A percentile compares a stretch with the other conserved stretches of the same genome.
These are phyloP conservation scores for Lacerta viridis DNA, from an alignment of 2,797 vertebrate species.

Conservation along the genomic window DNA sequence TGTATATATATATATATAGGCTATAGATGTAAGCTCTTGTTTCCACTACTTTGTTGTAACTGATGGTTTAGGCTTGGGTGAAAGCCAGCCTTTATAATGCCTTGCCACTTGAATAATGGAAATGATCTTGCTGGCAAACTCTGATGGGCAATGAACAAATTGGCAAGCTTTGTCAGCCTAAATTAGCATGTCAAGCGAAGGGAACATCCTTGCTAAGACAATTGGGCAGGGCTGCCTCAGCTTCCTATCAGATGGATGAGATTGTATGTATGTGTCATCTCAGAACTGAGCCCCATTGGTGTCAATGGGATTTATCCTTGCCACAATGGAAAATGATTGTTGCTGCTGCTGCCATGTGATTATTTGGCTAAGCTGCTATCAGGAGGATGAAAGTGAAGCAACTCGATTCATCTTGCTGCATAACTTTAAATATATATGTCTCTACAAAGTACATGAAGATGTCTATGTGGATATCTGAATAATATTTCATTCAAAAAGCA, in stretches of 20 bases:
- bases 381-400: not conserved
- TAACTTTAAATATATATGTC: rapidly evolving
- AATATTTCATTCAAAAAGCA: conserved; percentile 28
- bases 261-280: too few species aligned
- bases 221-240: too few species aligned
- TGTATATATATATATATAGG: too few species aligned
- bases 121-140: conserved; percentile 10
- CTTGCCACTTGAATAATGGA: not conserved
- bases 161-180: not conserved
- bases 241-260: too few species aligned
- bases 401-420: not conserved
- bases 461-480: too few species aligned
- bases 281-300: too few species aligned
- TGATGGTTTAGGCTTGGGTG: not conserved
- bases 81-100: conserved; percentile 2
- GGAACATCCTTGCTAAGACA: too few species aligned
- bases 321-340: too few species aligned
- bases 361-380: not conserved
- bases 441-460: not conserved
- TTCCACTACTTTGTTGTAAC: not conserved
- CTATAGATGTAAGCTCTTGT: not conserved
- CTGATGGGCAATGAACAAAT: conserved; percentile 22
- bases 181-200: not conserved
- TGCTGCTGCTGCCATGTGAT: not conserved
- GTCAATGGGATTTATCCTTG: too few species aligned